Conservation (phyloP, 1,140 invertebrate species). For the Mercenaria mercenaria region DNA sequence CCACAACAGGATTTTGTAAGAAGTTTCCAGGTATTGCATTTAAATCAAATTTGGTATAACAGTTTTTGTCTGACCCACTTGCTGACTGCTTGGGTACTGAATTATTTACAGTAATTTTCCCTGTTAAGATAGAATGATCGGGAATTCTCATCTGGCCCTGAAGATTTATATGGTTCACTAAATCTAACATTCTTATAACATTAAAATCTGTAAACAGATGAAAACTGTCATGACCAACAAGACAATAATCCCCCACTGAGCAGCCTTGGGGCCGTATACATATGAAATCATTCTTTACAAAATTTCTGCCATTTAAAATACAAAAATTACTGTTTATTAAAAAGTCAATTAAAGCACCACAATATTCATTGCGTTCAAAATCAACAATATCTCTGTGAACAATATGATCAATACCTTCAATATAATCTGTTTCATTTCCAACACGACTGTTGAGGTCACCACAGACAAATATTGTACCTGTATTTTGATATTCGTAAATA, state of each 20-base stretch:
- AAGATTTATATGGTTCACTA: neutral
- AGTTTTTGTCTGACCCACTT: neutral
- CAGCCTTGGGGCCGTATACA: neutral
- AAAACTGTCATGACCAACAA: neutral
- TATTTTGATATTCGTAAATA: neutral
- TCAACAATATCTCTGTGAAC: neutral
- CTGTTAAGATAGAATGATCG: neutral
- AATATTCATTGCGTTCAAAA: neutral
- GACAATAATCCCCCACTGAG: conserved; percentile 30
- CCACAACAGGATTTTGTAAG: neutral
- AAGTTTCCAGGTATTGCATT: neutral
- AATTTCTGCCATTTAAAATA: conserved; percentile 11
- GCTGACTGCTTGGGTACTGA: too few species aligned
- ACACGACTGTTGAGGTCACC: neutral
- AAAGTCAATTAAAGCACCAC: neutral
- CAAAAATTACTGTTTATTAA: neutral
- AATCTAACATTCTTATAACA: neutral
- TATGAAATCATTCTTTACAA: neutral
- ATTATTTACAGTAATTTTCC: neutral
- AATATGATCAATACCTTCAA: neutral
- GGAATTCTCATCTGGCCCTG: neutral
- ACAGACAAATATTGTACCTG: neutral
- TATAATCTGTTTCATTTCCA: conserved; percentile 11
- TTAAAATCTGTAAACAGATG: neutral
- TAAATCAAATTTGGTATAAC: neutral